phyloP scores from a whole-genome alignment of 2,797 vertebrate genomes.

The Sarcophilus harrisii region DNA sequence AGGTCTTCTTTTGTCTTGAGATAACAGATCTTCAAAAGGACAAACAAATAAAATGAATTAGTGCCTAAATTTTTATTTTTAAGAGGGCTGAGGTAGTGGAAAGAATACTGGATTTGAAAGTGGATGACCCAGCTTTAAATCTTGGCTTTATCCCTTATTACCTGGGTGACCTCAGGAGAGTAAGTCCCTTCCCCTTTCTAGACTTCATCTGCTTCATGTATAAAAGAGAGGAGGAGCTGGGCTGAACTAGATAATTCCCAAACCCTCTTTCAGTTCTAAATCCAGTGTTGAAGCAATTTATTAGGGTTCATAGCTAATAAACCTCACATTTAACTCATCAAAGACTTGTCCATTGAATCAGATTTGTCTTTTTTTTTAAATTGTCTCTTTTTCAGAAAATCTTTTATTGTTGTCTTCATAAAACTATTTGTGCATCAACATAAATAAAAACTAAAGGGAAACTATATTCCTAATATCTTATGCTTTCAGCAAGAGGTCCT shows the following conservation, averaged over 20 bases:
- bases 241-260: background rate
- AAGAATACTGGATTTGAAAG: background rate
- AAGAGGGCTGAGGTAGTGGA: background rate
- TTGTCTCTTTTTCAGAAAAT: background rate
- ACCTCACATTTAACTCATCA: background rate
- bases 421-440: background rate
- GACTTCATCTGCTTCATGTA: background rate
- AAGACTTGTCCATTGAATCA: background rate
- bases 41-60: fast-evolving
- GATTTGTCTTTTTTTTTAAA: background rate
- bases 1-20: background rate
- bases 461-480: background rate
- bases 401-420: background rate
- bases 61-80: fast-evolving
- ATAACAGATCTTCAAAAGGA: background rate
- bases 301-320: background rate
- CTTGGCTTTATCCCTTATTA: background rate
- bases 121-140: background rate
- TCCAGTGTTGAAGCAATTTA: background rate
- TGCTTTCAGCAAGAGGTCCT: background rate
- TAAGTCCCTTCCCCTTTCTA: background rate
- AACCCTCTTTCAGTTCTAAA: background rate
- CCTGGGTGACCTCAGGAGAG: background rate
- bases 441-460: background rate
- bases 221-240: background rate